Percentiles rank a stretch among this genome's conserved stretches.
Conservation (phyloP, 1,140 invertebrate species). For the Aphidius gifuensis region DNA sequence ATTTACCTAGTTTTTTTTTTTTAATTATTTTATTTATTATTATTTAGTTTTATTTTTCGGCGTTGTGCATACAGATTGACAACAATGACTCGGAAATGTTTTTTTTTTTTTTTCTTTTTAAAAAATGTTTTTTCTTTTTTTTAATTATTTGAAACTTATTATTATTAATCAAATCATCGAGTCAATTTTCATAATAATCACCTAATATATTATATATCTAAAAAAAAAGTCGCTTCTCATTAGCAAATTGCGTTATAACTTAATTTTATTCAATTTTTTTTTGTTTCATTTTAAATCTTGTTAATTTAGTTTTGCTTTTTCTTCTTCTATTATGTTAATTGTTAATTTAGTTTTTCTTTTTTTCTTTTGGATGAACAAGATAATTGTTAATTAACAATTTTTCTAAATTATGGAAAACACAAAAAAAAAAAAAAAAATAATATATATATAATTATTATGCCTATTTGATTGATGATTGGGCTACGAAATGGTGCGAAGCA, state of each 20-base stretch:
- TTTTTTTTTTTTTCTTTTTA: slow-evolving; percentile 26
- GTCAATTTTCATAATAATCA: no score
- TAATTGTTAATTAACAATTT: slow-evolving; percentile 4
- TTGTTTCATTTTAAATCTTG: not conserved
- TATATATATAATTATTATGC: slow-evolving; percentile 20
- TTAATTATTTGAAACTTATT: no score
- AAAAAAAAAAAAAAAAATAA: slow-evolving; percentile 21
- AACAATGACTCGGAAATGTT: not conserved
- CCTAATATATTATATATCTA: no score
- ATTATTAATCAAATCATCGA: no score
- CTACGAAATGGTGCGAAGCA: slow-evolving; percentile 48
- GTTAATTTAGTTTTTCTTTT: not conserved
- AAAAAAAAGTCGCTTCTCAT: no score
- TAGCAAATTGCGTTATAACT: no score
- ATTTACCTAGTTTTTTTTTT: slow-evolving; percentile 20
- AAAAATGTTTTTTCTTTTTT: slow-evolving; percentile 9
- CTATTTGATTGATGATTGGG: slow-evolving; percentile 38
- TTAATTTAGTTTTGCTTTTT: not conserved
- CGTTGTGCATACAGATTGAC: no score
- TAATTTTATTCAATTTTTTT: no score
- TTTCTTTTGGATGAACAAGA: no score
- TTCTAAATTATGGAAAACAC: slow-evolving; percentile 6
- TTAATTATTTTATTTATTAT: slow-evolving; percentile 15
- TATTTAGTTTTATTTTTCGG: not conserved
- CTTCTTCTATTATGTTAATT: not conserved